A percentile compares a stretch with the other conserved stretches of the same genome.
phyloP scores from a whole-genome alignment of 2,888 invertebrate genomes.

The Seira musarum region DNA sequence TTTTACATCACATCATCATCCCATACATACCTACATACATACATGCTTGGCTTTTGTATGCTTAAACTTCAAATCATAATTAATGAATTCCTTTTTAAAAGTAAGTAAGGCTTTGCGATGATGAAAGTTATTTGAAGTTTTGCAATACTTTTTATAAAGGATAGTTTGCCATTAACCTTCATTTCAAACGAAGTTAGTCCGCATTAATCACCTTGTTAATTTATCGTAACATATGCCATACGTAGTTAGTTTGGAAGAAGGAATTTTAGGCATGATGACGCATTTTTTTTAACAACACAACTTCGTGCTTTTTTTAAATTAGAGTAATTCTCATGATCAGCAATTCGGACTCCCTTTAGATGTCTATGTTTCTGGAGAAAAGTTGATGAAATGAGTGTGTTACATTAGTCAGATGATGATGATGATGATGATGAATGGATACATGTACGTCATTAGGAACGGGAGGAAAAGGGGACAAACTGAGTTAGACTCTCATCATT shows the following conservation, averaged over 20 bases:
- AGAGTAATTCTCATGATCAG: neutral
- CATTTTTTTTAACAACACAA: neutral
- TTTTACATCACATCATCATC: too few species aligned
- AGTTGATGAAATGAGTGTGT: slow-evolving; percentile 24
- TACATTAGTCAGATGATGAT: neutral
- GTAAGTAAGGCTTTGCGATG: too few species aligned
- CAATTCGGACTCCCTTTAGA: neutral
- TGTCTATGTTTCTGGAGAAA: slow-evolving; percentile 29
- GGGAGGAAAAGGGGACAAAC: slow-evolving; percentile 48
- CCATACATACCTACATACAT: too few species aligned
- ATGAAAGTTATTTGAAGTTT: too few species aligned
- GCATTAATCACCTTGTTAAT: neutral
- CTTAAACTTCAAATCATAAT: too few species aligned
- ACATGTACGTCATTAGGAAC: slow-evolving; percentile 42
- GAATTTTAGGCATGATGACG: neutral
- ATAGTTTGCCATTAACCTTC: neutral
- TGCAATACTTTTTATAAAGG: too few species aligned
- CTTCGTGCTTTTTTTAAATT: neutral
- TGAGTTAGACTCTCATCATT: slow-evolving; percentile 50
- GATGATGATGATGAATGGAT: slow-evolving; percentile 51
- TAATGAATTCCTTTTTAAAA: too few species aligned
- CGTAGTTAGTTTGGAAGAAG: neutral
- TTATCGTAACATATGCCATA: too few species aligned
- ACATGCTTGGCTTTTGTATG: too few species aligned
- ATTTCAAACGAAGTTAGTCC: neutral